Conservation (phyloP, 30 jellyfish, hydroid and myxozoan genomes). For the Aurelia coerulea region DNA sequence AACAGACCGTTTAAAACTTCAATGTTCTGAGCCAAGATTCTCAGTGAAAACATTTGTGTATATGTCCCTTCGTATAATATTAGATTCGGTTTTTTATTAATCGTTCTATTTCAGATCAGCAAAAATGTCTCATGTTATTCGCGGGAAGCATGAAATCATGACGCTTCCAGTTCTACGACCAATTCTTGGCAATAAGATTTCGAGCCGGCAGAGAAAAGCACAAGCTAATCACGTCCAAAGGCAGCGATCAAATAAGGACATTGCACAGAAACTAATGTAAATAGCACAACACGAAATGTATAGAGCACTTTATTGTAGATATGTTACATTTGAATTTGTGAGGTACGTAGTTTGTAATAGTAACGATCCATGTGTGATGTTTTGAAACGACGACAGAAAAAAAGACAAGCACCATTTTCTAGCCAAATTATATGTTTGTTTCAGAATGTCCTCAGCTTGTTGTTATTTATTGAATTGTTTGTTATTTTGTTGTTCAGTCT, state of each 20-base stretch:
- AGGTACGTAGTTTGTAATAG: no score
- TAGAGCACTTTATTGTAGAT: neutral
- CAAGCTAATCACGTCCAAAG: slow-evolving; percentile 66
- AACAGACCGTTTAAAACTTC: no score
- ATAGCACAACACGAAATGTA: no score
- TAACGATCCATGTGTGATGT: no score
- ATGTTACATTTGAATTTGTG: neutral
- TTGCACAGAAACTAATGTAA: slow-evolving; percentile 39
- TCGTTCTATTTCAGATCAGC: slow-evolving; percentile 42
- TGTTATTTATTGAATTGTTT: no score
- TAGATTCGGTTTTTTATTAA: neutral
- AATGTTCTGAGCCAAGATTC: no score
- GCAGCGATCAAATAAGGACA: slow-evolving; percentile 59
- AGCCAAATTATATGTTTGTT: no score
- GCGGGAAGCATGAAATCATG: slow-evolving; percentile 46
- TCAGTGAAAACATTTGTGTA: no score
- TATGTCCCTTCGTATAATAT: neutral
- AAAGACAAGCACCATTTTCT: no score
- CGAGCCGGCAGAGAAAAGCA: slow-evolving; percentile 66
- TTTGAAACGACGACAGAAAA: no score
- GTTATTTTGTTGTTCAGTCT: no score
- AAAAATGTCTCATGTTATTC: slow-evolving; percentile 19
- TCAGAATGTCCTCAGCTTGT: no score
- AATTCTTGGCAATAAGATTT: slow-evolving; percentile 39
- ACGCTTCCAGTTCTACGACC: slow-evolving; percentile 64